phyloP scores from a whole-genome alignment of 2,797 vertebrate genomes.

The Pseudochirops corinnae region DNA sequence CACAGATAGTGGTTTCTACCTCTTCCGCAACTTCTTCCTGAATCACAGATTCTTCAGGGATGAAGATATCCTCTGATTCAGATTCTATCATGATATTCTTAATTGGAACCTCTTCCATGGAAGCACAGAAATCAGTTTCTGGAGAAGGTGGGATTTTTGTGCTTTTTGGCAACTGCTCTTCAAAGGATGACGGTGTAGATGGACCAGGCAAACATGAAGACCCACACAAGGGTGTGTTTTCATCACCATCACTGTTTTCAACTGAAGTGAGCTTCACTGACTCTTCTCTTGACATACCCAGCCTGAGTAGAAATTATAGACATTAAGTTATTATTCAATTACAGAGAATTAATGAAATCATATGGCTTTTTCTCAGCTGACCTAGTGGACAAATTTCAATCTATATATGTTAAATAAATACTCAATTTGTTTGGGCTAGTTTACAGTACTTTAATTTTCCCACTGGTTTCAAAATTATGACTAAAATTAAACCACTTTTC shows the following conservation, averaged over 20 bases:
- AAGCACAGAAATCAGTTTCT: conserved; percentile 81
- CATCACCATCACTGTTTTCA: conserved; percentile 82
- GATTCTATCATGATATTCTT: conserved; percentile 83
- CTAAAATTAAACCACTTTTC: conserved; percentile 19
- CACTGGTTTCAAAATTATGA: conserved; percentile 15
- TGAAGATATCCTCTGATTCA: conserved; percentile 84
- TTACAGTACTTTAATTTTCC: conserved; percentile 26
- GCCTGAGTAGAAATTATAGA: conserved; percentile 81
- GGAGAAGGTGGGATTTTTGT: conserved; percentile 77
- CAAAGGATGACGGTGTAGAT: conserved; percentile 79
- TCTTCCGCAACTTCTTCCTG: conserved; percentile 91
- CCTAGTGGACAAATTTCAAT: conserved; percentile 28
- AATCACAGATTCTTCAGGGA: conserved; percentile 89
- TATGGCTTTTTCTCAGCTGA: background rate
- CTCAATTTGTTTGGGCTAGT: conserved; percentile 29
- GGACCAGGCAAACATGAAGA: conserved; percentile 81
- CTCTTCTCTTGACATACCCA: conserved; percentile 89
- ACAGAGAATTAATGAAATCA: conserved; percentile 42
- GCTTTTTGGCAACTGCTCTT: conserved; percentile 81
- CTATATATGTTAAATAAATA: conserved; percentile 14
- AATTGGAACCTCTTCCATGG: conserved; percentile 81
- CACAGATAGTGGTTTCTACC: conserved; percentile 88
- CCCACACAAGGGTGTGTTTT: conserved; percentile 79
- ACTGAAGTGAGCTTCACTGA: conserved; percentile 86
- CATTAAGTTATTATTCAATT: conserved; percentile 52